These are phyloP conservation scores for Ophioninae sp. DNA, from an alignment of 2,888 invertebrate species.

Conservation along the genomic window DNA sequence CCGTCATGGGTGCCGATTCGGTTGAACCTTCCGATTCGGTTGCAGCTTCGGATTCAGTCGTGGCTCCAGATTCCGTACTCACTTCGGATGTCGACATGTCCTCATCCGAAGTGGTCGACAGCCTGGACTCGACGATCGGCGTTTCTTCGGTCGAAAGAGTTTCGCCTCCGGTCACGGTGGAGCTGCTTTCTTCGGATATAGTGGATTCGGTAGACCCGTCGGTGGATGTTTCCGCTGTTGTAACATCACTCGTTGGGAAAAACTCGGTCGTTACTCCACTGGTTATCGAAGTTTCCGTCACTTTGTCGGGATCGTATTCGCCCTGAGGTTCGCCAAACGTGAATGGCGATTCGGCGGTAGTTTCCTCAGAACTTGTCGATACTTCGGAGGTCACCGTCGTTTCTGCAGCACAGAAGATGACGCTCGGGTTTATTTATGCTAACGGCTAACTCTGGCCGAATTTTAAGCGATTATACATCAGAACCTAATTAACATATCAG, in stretches of 20 bases:
- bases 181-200: constrained; percentile 62
- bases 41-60: constrained; percentile 51
- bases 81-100: constrained; percentile 16
- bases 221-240: constrained; percentile 44
- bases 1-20: constrained; percentile 65
- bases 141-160: constrained; percentile 61
- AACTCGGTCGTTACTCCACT: constrained; percentile 38
- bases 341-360: constrained; percentile 17
- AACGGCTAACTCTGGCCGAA: neutral
- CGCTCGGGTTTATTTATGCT: neutral
- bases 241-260: constrained; percentile 32
- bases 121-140: constrained; percentile 21
- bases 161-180: constrained; percentile 67
- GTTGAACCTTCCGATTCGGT: constrained; percentile 64
- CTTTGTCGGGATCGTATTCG: constrained; percentile 49
- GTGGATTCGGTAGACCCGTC: constrained; percentile 55
- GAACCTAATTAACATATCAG: no score
- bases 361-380: constrained; percentile 13
- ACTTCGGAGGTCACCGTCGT: constrained; percentile 32
- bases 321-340: constrained; percentile 36
- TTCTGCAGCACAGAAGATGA: constrained; percentile 9
- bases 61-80: constrained; percentile 48
- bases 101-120: constrained; percentile 14
- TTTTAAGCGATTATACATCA: no score
- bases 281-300: constrained; percentile 7